Percentiles rank a stretch among this genome's conserved stretches.
phyloP scores from a whole-genome alignment of 2,888 invertebrate genomes.

The Drosophila atripex region DNA sequence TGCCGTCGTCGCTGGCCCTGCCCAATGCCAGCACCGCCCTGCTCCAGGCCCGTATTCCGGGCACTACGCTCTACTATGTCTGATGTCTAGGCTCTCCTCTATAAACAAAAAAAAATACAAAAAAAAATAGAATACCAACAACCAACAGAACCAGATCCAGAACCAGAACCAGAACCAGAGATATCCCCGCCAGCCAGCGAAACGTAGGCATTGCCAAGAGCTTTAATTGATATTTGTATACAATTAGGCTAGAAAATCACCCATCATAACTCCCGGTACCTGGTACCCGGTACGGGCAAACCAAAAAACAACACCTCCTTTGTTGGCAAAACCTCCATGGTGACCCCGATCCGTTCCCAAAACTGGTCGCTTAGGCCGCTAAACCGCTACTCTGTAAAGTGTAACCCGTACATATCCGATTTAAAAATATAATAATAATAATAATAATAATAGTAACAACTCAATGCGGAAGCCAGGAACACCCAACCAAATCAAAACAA shows the following conservation, averaged over 20 bases:
- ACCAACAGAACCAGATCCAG: conserved; percentile 1
- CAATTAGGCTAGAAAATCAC: conserved; percentile 36
- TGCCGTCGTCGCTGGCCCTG: conserved; percentile 71
- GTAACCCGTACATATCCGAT: conserved; percentile 40
- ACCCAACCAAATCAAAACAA: conserved; percentile 4
- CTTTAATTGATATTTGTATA: conserved; percentile 37
- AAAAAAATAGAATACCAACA: neutral
- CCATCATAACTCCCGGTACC: conserved; percentile 18
- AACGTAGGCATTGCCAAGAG: conserved; percentile 47
- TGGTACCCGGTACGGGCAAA: neutral
- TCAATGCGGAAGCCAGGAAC: conserved; percentile 38
- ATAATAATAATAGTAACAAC: conserved; percentile 11
- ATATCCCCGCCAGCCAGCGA: conserved; percentile 23
- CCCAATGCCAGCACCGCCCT: conserved; percentile 71
- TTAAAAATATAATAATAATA: no score
- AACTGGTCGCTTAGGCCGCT: conserved; percentile 34
- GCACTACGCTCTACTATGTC: conserved; percentile 82
- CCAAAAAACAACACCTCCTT: neutral
- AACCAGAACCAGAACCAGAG: neutral
- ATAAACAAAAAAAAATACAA: neutral
- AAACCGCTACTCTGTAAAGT: conserved; percentile 31
- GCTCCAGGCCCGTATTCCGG: conserved; percentile 81
- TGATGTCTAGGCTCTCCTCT: conserved; percentile 47
- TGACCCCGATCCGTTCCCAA: conserved; percentile 32
- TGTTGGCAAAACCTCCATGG: conserved; percentile 13